Percentiles rank a stretch among this genome's conserved stretches.
Conservation (phyloP, 2,113 vertebrate genomes). For the Romanogobio albipinnatus region DNA sequence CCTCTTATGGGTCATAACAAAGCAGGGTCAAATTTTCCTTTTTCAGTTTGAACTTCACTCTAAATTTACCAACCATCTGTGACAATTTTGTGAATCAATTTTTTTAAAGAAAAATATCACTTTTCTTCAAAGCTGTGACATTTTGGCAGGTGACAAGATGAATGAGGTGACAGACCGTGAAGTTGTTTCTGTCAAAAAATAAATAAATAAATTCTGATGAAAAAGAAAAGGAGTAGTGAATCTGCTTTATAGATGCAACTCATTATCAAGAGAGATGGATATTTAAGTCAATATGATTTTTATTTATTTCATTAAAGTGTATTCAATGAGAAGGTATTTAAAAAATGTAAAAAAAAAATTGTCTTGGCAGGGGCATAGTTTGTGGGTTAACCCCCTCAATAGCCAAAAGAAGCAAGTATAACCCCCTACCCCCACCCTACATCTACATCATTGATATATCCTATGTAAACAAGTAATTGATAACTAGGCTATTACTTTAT, state of each 20-base stretch:
- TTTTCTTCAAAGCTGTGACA: background rate
- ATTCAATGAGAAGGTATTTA: background rate
- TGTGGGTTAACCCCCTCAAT: too few species aligned
- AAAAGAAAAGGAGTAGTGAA: background rate
- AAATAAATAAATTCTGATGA: too few species aligned
- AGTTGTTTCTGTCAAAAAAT: background rate
- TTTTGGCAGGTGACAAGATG: background rate
- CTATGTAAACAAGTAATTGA: too few species aligned
- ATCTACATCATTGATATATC: too few species aligned
- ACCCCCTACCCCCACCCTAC: too few species aligned
- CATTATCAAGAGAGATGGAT: background rate
- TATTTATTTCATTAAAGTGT: too few species aligned
- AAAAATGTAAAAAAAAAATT: background rate
- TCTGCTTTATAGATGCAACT: background rate
- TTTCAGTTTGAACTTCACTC: constrained; percentile 18
- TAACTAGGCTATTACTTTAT: too few species aligned
- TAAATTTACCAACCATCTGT: constrained; percentile 39
- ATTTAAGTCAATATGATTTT: background rate
- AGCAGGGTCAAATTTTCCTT: constrained; percentile 15
- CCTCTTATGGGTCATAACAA: constrained; percentile 64
- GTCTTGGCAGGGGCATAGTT: background rate
- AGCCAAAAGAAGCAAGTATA: too few species aligned
- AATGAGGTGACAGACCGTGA: constrained; percentile 1
- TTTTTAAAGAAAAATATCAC: background rate
- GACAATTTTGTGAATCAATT: background rate